Percentiles rank a stretch among this genome's conserved stretches.
phyloP scores from a whole-genome alignment of 2,888 invertebrate genomes.

The Incurvaria masculella region DNA sequence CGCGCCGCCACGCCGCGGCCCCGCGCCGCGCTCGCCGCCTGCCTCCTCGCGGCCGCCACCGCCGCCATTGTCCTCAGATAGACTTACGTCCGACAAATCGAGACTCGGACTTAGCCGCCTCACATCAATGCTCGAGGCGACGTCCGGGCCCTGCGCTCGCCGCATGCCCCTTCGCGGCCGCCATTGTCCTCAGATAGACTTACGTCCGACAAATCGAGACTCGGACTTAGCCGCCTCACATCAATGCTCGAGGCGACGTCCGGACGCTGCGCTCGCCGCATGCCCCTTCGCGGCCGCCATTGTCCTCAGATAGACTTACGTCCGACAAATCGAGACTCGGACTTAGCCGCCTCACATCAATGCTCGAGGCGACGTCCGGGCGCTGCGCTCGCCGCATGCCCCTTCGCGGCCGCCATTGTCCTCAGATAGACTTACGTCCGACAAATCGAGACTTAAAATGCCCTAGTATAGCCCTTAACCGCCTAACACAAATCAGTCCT shows the following conservation, averaged over 20 bases:
- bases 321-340: not conserved
- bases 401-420: conserved; percentile 9
- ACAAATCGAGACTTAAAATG: not conserved
- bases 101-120: too few relatives aligned
- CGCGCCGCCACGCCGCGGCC: conserved; percentile 21
- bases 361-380: conserved; percentile 21
- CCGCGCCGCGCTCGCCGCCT: conserved; percentile 19
- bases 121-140: conserved; percentile 18
- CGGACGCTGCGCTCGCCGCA: conserved; percentile 18
- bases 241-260: conserved; percentile 20
- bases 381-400: conserved; percentile 18
- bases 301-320: conserved; percentile 5
- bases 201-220: not conserved
- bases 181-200: conserved; percentile 4
- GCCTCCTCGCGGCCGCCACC: conserved; percentile 13
- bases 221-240: not conserved
- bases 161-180: conserved; percentile 14
- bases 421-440: conserved; percentile 4
- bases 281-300: conserved; percentile 12
- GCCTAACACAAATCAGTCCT: not conserved
- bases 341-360: not conserved
- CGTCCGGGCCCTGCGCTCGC: conserved; percentile 19
- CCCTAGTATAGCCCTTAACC: too few relatives aligned
- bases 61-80: conserved; percentile 5
- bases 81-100: not conserved